Base-by-base conservation (phyloP, 2,113 vertebrate species). In the Sceloporus tristichus region DNA sequence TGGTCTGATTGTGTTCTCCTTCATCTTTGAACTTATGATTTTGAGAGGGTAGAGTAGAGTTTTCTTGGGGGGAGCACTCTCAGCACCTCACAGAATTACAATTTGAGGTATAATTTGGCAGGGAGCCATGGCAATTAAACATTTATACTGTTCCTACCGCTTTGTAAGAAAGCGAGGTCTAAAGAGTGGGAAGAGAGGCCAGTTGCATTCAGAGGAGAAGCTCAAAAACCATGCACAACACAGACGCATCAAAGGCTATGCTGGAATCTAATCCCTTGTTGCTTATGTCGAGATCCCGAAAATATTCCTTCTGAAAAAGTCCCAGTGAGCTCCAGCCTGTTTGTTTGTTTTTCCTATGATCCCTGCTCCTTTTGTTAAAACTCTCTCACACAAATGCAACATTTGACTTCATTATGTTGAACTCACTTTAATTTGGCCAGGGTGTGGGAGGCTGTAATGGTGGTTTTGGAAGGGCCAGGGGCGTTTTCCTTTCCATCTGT, bases 401-500 rank as follows among this genome's bases (percentile, higher is more conserved):
- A 38, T 42, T 80, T 75, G 78, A 76, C 79, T 89, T 81, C 70
- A 75, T 76, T 75, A 66, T 19, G 23, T 90, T 73, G 14, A 14
- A 83, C 70, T 29, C 59, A 34, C 8, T 18, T 34, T 40, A 21
- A 80, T 76, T 29, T 11, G 23, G 76, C 90, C 85, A 84, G 82
- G 66, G 54, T 85, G 85, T 87, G 87, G 81, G 79, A 85, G 66
- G 81, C 74, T 68, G 68, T 68, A 66, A 82, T 82, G 79, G 86
- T 13, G 29, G 74, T 82, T 88, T 83, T 76, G 73, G 76, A 88
- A 88, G 59, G 71, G 79, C 80, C 19, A 82, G 19, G 59, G 79
- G 86, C n/a, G 29, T 88, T 88, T 76, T 82, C 73, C 40, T 54
- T 76, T 76, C 73, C 80, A 76, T 88, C 86, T 87, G 79, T 87